These are phyloP conservation scores for Scalopus aquaticus DNA, from an alignment of 2,113 vertebrate genomes.

Conservation along the genomic window DNA sequence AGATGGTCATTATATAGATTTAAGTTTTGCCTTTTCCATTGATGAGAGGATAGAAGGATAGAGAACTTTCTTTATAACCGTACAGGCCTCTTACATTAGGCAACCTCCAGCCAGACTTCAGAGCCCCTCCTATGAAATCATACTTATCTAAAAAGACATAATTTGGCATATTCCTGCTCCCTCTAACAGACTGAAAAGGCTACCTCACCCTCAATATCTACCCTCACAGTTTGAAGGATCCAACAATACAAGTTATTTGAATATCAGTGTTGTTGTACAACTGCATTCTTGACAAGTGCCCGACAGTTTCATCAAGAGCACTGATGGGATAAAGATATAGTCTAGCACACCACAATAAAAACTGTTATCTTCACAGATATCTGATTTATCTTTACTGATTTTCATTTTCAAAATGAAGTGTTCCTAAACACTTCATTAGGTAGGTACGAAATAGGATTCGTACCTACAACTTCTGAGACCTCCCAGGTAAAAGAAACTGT, in stretches of 20 bases:
- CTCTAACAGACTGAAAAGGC: background rate
- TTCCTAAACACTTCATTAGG: background rate
- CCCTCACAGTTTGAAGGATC: background rate
- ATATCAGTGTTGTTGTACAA: accelerated
- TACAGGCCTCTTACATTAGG: too few species aligned
- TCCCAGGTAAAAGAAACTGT: too few species aligned
- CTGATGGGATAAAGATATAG: background rate
- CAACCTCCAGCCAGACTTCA: too few species aligned
- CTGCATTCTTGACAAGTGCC: conserved; percentile 5
- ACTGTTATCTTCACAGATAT: background rate
- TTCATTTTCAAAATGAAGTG: background rate
- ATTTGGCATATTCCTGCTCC: too few species aligned
- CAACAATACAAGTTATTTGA: background rate
- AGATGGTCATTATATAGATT: too few species aligned
- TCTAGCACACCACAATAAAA: background rate
- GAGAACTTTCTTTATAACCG: too few species aligned
- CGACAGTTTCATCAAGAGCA: background rate
- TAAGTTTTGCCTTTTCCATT: too few species aligned
- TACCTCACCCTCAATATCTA: background rate
- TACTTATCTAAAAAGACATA: too few species aligned
- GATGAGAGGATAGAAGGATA: too few species aligned
- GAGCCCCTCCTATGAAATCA: too few species aligned
- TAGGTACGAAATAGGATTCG: background rate
- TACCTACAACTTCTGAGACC: background rate
- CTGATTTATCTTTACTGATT: background rate